phyloP scores from a whole-genome alignment of 2,888 invertebrate species.

The Vanessa cardui region DNA sequence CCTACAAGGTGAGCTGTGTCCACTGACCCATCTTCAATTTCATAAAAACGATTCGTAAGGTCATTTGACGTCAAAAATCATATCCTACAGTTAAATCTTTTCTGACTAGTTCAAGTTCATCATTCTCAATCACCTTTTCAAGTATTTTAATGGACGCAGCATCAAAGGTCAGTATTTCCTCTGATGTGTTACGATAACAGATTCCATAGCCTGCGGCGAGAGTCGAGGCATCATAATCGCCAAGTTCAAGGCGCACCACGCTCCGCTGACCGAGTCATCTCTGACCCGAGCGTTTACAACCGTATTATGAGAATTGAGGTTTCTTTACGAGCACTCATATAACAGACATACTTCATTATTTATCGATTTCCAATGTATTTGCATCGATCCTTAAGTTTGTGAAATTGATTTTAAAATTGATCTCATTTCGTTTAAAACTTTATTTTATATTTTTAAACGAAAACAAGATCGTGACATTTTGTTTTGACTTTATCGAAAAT shows the following conservation, averaged over 20 bases:
- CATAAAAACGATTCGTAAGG: neutral
- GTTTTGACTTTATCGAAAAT: neutral
- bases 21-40: conserved; percentile 1
- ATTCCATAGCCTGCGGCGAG: conserved; percentile 22
- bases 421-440: neutral
- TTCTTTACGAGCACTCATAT: conserved; percentile 1
- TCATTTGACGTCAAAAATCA: neutral
- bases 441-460: neutral
- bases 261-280: conserved; percentile 59
- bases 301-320: neutral
- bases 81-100: neutral
- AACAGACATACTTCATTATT: no score
- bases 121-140: conserved; percentile 4
- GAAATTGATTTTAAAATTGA: neutral
- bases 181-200: conserved; percentile 18
- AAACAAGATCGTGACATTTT: neutral
- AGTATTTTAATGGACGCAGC: conserved; percentile 9
- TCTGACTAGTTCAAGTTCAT: conserved; percentile 5
- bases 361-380: no score
- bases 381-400: no score
- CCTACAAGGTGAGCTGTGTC: neutral
- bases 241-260: conserved; percentile 61
- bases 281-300: conserved; percentile 26
- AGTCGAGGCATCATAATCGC: conserved; percentile 39
- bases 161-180: conserved; percentile 35